phyloP scores from a whole-genome alignment of 2,113 vertebrate species.

The Myrmecobius fasciatus region DNA sequence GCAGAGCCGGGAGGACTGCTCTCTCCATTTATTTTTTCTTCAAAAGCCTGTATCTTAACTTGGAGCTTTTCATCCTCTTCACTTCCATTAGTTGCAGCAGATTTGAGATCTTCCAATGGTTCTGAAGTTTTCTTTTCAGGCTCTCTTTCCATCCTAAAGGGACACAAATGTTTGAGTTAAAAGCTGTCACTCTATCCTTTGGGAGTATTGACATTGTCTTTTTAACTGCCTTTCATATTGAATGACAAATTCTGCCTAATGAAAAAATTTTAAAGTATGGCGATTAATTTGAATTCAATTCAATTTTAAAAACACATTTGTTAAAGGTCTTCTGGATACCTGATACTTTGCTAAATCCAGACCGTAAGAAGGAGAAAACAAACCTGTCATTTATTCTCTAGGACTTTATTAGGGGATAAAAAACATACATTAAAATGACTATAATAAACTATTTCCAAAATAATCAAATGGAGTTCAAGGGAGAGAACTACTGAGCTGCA shows the following conservation, averaged over 20 bases:
- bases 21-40: conserved; percentile 85
- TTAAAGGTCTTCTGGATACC: background rate
- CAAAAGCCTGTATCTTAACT: conserved; percentile 89
- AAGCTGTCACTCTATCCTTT: background rate
- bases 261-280: conserved; percentile 33
- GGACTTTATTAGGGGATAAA: background rate
- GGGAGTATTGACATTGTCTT: background rate
- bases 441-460: background rate
- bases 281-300: background rate
- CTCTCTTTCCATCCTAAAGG: conserved; percentile 75
- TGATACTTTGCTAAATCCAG: background rate
- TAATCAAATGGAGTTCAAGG: background rate
- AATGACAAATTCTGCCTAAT: background rate
- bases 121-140: conserved; percentile 69
- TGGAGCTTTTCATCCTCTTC: conserved; percentile 86
- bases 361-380: background rate
- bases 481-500: background rate
- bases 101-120: conserved; percentile 74
- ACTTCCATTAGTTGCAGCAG: conserved; percentile 52
- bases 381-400: background rate
- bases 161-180: conserved; percentile 56
- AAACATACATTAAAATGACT: background rate
- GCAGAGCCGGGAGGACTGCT: conserved; percentile 81
- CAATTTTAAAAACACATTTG: background rate
- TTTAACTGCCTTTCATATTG: conserved; percentile 25